Evolutionary conservation across 2,888 invertebrate species (phyloP), one percentile per base, ranked within the genome.

Genomic region (Glaucopsyche alexis): DNA sequence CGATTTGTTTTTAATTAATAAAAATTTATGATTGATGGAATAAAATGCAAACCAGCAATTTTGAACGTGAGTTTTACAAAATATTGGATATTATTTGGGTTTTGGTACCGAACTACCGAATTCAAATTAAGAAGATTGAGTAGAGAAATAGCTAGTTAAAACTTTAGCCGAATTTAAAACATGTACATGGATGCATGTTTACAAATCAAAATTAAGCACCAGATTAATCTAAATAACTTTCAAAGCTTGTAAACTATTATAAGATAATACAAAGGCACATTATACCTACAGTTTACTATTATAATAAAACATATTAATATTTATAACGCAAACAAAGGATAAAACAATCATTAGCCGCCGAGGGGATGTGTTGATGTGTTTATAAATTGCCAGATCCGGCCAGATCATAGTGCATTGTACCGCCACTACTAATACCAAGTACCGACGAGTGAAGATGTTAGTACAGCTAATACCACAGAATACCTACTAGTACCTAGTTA

Each of bases 281-380:
- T 3, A 29, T 29, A 29, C 4, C 29, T n/a, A 29, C 4, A 29
- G 29, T 29, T 29, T 29, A 29, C 29, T 29, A 29, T 29, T 55
- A 55, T 11, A 38, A 47, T 29, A 1, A 60, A 29, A 38, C 60
- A 13, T 60, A 14, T 60, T 60, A 60, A 29, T 60, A 60, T 60
- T 60, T 29, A 38, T 60, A 60, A 60, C 60, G 29, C 60, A 60
- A 60, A 60, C 60, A 60, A 60, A 60, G 60, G 60, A 60, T 60
- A 60, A 60, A 60, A 60, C 60, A 13, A 60, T 60, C 60, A 55
- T 16, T 7, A 19, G 14, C 29, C 60, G 60, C n/a, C 14, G 29
- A 16, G 0, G 55, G 55, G 60, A 13, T 16, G 29, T 60, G 60
- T 60, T 60, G 60, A 60, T 60, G 60, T 60, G 60, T 60, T 60